These are phyloP conservation scores for Caenorhabditis becei DNA, from an alignment of 2,888 invertebrate species.

Conservation along the genomic window DNA sequence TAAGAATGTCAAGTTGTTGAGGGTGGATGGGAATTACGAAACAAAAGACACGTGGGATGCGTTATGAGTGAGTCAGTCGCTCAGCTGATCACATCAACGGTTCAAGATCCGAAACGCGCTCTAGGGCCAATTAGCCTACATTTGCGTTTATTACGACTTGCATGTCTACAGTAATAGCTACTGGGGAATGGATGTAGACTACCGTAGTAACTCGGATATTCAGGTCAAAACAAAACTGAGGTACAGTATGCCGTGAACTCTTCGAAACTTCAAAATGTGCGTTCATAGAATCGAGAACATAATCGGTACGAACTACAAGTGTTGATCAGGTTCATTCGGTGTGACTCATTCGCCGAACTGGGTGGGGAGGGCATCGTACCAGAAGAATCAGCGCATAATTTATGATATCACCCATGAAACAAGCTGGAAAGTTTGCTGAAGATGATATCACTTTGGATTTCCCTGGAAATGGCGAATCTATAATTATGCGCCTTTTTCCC, in stretches of 20 bases:
- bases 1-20: not conserved
- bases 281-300: no score
- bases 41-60: not conserved
- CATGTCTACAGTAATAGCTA: no score
- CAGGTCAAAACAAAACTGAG: no score
- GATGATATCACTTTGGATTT: not conserved
- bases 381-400: not conserved
- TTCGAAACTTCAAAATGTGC: no score
- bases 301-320: conserved; percentile 4
- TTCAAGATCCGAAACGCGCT: no score
- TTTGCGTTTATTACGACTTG: no score
- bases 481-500: not conserved
- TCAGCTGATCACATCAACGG: not conserved
- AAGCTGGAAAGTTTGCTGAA: conserved; percentile 7
- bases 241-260: no score
- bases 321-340: conserved; percentile 12
- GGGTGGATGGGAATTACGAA: not conserved
- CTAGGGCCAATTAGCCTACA: no score
- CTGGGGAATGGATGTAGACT: no score
- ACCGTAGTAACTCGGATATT: no score
- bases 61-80: not conserved
- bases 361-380: not conserved
- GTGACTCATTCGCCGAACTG: conserved; percentile 27
- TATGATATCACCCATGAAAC: not conserved
- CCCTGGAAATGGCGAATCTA: not conserved